phyloP scores from a whole-genome alignment of 1,140 invertebrate species.

The Drosophila ohnishii region DNA sequence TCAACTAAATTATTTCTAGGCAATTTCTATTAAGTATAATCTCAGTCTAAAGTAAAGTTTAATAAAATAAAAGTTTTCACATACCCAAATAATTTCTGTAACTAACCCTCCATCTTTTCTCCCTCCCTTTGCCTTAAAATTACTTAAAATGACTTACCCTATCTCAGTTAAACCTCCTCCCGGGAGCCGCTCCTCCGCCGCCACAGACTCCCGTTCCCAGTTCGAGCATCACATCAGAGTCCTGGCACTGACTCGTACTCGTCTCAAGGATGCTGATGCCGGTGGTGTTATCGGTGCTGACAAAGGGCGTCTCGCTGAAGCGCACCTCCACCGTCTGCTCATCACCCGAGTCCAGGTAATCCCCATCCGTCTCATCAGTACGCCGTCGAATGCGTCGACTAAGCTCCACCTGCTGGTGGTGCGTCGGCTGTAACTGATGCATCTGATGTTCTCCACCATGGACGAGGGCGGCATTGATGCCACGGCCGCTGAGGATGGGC shows the following conservation, averaged over 20 bases:
- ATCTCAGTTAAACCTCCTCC: slow-evolving; percentile 65
- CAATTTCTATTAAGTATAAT: too few relatives aligned
- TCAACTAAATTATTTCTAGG: background rate
- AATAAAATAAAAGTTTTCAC: background rate
- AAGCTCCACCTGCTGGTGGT: slow-evolving; percentile 59
- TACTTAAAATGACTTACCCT: slow-evolving; percentile 58
- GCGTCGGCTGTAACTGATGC: slow-evolving; percentile 40
- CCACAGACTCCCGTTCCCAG: slow-evolving; percentile 28
- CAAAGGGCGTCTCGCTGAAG: slow-evolving; percentile 76
- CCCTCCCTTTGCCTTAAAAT: background rate
- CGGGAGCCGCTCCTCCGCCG: slow-evolving; percentile 22
- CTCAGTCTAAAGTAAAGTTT: background rate
- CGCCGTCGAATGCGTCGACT: slow-evolving; percentile 41
- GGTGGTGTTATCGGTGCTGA: slow-evolving; percentile 78
- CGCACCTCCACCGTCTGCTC: slow-evolving; percentile 79
- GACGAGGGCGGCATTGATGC: slow-evolving; percentile 67
- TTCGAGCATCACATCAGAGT: slow-evolving; percentile 33
- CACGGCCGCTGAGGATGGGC: slow-evolving; percentile 68
- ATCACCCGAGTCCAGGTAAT: slow-evolving; percentile 73
- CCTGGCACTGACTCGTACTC: slow-evolving; percentile 44
- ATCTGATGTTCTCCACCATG: slow-evolving; percentile 51
- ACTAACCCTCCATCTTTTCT: background rate
- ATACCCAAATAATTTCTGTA: background rate
- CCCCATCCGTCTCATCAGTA: slow-evolving; percentile 64
- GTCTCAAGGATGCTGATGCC: slow-evolving; percentile 68